These are phyloP conservation scores for Arenaria interpres DNA, from an alignment of 2,113 vertebrate genomes.

Conservation along the genomic window DNA sequence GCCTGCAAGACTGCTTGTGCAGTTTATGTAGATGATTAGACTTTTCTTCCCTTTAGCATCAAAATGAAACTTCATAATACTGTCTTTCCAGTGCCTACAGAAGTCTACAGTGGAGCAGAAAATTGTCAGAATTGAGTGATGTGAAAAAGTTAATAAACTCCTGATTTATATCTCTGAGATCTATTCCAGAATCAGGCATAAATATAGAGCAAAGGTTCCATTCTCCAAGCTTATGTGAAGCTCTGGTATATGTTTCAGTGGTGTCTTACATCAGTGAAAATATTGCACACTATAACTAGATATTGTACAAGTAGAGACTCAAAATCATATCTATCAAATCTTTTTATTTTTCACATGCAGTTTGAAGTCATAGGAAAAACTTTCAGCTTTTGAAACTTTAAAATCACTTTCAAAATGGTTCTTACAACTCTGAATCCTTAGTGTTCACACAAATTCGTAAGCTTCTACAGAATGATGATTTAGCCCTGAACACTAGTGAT, in stretches of 20 bases:
- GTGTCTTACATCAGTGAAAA: not conserved
- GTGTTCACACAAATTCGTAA: not conserved
- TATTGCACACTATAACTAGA: not conserved
- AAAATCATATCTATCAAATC: not conserved
- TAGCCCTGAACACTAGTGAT: not conserved
- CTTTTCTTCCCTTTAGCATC: not conserved
- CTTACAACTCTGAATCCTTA: not conserved
- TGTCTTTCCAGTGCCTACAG: not conserved
- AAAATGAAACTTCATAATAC: not conserved
- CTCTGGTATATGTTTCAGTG: not conserved
- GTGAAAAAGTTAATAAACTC: not conserved
- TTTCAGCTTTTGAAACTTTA: not conserved
- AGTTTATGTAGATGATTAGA: not conserved
- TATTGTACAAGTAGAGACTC: not conserved
- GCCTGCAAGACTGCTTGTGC: not conserved
- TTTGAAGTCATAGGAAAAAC: not conserved
- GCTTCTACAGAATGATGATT: not conserved
- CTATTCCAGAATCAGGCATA: not conserved
- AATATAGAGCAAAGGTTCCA: not conserved
- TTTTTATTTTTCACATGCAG: not conserved
- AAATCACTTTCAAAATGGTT: not conserved
- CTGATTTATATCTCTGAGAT: not conserved
- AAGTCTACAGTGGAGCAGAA: not conserved
- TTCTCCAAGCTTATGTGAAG: not conserved
- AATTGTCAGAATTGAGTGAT: not conserved